Percentiles rank a stretch among this genome's conserved stretches.
Evolutionary conservation across 2,797 vertebrate genomes (phyloP).

Genomic region (Chaetophractus vellerosus): DNA sequence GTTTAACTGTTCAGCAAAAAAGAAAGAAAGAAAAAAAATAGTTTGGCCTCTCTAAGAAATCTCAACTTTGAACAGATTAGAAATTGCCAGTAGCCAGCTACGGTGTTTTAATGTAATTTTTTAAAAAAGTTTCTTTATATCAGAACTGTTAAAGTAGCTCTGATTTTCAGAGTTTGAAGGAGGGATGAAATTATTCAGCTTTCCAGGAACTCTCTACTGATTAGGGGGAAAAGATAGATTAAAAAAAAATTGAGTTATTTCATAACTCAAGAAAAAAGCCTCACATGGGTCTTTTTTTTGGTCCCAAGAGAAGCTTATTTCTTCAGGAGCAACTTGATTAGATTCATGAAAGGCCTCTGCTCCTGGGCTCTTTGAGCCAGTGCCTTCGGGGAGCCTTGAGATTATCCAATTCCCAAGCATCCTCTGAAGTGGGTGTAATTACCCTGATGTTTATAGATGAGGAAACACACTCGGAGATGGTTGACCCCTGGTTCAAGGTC

Average conservation of each 20-base stretch:
- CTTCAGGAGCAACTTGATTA: neutral
- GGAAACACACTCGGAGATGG: neutral
- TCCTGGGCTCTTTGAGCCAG: neutral
- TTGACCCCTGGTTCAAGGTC: neutral
- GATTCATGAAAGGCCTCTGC: neutral
- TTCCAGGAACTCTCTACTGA: neutral
- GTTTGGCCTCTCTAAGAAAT: neutral
- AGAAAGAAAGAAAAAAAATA: neutral
- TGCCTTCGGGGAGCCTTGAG: neutral
- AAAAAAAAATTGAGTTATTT: neutral
- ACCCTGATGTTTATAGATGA: neutral
- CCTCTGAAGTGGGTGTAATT: neutral
- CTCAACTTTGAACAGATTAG: neutral
- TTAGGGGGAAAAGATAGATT: neutral
- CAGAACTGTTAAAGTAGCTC: neutral
- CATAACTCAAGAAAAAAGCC: neutral
- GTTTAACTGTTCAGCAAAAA: neutral
- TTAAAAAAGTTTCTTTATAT: neutral
- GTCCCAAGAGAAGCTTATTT: neutral
- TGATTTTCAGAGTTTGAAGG: neutral
- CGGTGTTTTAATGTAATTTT: neutral
- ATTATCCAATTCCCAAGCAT: neutral
- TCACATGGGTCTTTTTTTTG: neutral
- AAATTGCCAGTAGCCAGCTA: neutral
- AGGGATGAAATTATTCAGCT: neutral